Percentiles rank a stretch among this genome's conserved stretches.
Evolutionary conservation across 2,113 vertebrate genomes (phyloP).

Genomic region (Cyphomyrus discorhynchus): DNA sequence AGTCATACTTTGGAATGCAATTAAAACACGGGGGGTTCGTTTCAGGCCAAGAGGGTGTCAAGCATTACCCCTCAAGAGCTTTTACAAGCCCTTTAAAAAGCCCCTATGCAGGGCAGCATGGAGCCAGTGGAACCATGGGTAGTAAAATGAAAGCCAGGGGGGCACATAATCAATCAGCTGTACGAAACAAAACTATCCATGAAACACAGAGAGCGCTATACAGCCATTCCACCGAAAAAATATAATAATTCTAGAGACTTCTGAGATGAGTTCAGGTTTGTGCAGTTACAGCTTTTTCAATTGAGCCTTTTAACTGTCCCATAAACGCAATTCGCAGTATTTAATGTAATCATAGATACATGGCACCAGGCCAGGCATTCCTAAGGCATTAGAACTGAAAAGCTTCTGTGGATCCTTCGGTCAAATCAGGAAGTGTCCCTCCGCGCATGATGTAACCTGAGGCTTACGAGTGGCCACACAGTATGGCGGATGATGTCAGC

Average conservation of each 20-base stretch:
- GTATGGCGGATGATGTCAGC: background rate
- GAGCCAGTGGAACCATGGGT: background rate
- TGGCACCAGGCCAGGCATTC: background rate
- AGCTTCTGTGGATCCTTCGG: background rate
- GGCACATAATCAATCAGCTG: background rate
- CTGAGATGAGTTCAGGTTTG: background rate
- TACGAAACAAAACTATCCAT: background rate
- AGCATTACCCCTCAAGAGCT: background rate
- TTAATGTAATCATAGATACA: background rate
- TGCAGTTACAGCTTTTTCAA: background rate
- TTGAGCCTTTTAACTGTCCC: background rate
- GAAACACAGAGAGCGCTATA: background rate
- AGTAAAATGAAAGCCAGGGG: background rate
- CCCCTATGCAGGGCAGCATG: background rate
- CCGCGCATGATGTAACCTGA: background rate
- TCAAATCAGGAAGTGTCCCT: background rate
- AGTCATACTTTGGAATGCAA: background rate
- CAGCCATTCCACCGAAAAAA: background rate
- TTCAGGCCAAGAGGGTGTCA: background rate
- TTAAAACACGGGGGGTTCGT: background rate
- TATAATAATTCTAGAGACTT: background rate
- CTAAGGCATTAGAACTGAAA: background rate
- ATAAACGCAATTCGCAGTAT: background rate
- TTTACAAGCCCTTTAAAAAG: slow-evolving; percentile 8
- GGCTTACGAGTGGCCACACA: background rate